Base-by-base conservation (phyloP, 1,140 invertebrate genomes). In the Tyrophagus putrescentiae region DNA sequence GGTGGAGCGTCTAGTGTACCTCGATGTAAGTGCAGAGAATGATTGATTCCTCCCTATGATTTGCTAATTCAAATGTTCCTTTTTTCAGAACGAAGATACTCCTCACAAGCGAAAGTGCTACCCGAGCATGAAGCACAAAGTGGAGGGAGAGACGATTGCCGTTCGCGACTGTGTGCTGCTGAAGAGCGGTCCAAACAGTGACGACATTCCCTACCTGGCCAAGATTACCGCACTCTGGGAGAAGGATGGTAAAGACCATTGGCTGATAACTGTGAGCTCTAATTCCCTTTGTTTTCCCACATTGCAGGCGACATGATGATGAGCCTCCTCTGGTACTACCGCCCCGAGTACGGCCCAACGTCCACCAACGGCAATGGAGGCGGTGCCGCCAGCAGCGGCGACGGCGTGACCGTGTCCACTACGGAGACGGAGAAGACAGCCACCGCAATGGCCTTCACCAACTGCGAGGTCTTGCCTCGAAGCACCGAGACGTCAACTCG, bases 321-420 rank as follows among this genome's bases (percentile, higher is more conserved):
- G 76, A 91, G 87, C 1, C 74, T 96, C 54, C 73, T 95, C 50
- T 96, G 93, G 93, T 98, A 94, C 75, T 97, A 98, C 74, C 80
- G 91, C 67, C 91, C 92, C 0, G 92, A 98, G 74, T 92, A 97
- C 73, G 94, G n/a, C n/a, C 89, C 0, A 90, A 96, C 66, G 80
- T 83, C 67, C 88, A 52, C n/a, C n/a, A n/a, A n/a, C n/a, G n/a
- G n/a, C n/a, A n/a, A n/a, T n/a, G n/a, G n/a, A n/a, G n/a, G n/a
- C n/a, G n/a, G n/a, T n/a, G n/a, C n/a, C n/a, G n/a, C n/a, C n/a
- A n/a, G n/a, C n/a, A n/a, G n/a, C n/a, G n/a, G n/a, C n/a, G n/a
- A n/a, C n/a, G n/a, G n/a, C n/a, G n/a, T n/a, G n/a, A n/a, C n/a
- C n/a, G n/a, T n/a, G n/a, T n/a, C n/a, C n/a, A n/a, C n/a, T n/a